Evolutionary conservation across 2,797 vertebrate species (phyloP), one percentile per base, ranked within the genome.

Genomic region (Phaenicophaeus curvirostris): DNA sequence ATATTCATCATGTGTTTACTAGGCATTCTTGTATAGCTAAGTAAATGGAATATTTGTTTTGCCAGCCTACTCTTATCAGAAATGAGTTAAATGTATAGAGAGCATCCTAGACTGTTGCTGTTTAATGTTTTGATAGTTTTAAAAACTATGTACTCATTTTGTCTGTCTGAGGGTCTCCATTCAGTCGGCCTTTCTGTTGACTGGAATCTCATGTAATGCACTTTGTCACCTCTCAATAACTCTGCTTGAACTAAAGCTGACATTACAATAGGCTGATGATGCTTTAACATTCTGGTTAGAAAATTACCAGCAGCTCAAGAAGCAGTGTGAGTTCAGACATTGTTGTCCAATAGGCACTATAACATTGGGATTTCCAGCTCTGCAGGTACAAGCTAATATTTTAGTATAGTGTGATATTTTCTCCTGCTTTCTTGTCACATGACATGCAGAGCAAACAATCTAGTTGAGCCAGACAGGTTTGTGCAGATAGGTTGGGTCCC

Each of bases 1-100:
- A 8, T 68, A 78, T 84, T 84, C 31, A 92, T 96, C 87, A 69
- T 53, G 50, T 68, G 63, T 86, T 82, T 81, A 62, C 66, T 87
- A 83, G 87, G 53, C 42, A 66, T 12, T 90, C 20, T 59, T 93
- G n/a, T 72, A n/a, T 15, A 89, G 63, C 50, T 85, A 87, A 90
- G 44, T 77, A 89, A 93, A 82, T 80, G 15, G 42, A 89, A 4
- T 93, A 51, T 93, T 95, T 96, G 46, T 87, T 94, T 93, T 90
- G 57, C 48, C 28, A 71, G 18, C 17, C 78, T 76, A 53, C 61
- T 68, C 18, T 76, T n/a, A 90, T 86, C 42, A 90, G 67, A 66
- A 93, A n/a, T 90, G 5, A 83, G 51, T 58, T 88, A 62, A 48
- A 84, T 48, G 42, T 46, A 53, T 51, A 37, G 20, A 81, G 82